Percentiles rank a stretch among this genome's conserved stretches.
phyloP scores from a whole-genome alignment of 2,888 invertebrate species.

The Calliscelio sp. region DNA sequence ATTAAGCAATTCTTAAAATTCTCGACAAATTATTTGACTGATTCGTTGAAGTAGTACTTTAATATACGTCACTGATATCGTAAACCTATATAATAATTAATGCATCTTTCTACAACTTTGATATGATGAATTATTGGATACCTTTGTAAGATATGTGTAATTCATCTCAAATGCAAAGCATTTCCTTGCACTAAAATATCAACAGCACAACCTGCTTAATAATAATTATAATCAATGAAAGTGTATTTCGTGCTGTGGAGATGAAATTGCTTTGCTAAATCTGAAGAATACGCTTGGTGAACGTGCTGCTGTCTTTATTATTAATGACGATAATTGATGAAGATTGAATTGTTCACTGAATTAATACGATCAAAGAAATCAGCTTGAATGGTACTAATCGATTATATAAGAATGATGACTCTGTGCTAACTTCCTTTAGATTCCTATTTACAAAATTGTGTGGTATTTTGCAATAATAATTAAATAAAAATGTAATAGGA shows the following conservation, averaged over 20 bases:
- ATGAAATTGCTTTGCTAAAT: constrained; percentile 15
- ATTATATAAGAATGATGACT: not conserved
- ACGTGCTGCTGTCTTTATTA: constrained; percentile 15
- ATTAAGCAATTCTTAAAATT: constrained; percentile 7
- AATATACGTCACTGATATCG: too few relatives aligned
- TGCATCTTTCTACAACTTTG: constrained; percentile 13
- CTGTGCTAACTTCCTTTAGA: constrained; percentile 4
- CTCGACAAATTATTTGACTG: not conserved
- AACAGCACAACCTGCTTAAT: constrained; percentile 40
- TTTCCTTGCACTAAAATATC: constrained; percentile 40
- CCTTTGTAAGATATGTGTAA: constrained; percentile 25
- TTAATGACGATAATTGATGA: constrained; percentile 12
- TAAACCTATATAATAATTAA: constrained; percentile 23
- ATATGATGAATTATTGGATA: constrained; percentile 23
- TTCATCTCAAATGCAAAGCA: constrained; percentile 9
- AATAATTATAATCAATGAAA: constrained; percentile 56
- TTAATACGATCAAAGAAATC: constrained; percentile 28
- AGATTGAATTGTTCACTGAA: constrained; percentile 1
- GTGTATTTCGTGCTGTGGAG: constrained; percentile 10
- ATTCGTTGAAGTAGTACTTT: constrained; percentile 10
- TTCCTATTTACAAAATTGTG: not conserved
- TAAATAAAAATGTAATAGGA: not conserved
- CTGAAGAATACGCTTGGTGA: constrained; percentile 31
- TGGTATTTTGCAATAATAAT: not conserved
- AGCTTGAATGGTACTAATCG: not conserved